Base-by-base conservation (phyloP, 2,888 invertebrate species). In the Yponomeuta evonymella region DNA sequence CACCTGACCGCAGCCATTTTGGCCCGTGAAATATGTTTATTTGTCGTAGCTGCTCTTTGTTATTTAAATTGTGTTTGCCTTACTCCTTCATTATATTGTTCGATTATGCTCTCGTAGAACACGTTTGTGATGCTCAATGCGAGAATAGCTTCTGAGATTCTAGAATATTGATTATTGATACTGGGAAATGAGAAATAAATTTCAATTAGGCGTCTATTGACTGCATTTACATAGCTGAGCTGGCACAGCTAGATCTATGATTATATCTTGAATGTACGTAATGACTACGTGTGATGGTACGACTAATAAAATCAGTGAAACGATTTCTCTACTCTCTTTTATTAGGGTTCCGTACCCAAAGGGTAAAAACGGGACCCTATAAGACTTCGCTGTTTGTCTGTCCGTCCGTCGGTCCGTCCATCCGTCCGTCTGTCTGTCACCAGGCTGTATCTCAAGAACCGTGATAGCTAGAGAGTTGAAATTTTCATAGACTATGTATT, bases 1-100 rank as follows among this genome's bases (percentile, higher is more conserved):
- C 92, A 91, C 89, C 89, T 91, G 92, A 92, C 91, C 92, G 90
- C 86, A 89, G 90, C 89, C 91, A 90, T 90, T 91, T 91, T 89
- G 85, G 90, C 85, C 88, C 87, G 86, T 91, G 91, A 92, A 91
- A 92, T 91, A 92, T 92, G 90, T 91, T 92, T 92, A 92, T 92
- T 92, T 91, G 92, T 90, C 90, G 87, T 89, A 87, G 87, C 82
- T 86, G 84, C 83, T 87, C 84, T 91, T 91, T 92, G 92, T 92
- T 90, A 92, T 92, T 91, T 88, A 91, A 92, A 92, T 92, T 85
- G 85, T 91, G 90, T 92, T 92, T 92, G 90, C 89, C 89, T 91
- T 85, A 89, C 90, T 90, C 90, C 89, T 90, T 89, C 89, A 90
- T 90, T 89, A 91, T 90, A 90, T 91, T 92, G 89, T 92, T 89